Evolutionary conservation across 53 echinoderm and acorn worm species (phyloP).

Genomic region (Astropecten irregularis): DNA sequence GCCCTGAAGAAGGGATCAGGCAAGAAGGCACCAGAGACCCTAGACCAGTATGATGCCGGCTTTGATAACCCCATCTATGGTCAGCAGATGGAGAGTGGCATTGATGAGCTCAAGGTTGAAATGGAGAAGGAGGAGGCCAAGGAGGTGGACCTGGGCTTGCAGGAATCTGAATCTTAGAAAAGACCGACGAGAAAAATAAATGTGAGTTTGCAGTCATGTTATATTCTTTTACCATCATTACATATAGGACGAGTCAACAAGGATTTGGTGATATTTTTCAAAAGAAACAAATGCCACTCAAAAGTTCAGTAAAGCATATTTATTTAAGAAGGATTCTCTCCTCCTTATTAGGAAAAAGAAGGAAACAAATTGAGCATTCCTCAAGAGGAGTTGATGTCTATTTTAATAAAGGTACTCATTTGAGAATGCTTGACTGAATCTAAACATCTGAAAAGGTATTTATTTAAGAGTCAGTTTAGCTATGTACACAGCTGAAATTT

Average conservation of each 20-base stretch:
- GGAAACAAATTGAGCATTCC: no score
- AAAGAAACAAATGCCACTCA: no score
- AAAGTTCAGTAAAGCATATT: no score
- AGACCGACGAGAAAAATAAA: background rate
- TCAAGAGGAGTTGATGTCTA: no score
- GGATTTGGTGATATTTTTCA: no score
- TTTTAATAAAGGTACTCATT: no score
- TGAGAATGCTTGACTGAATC: no score
- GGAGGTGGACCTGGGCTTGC: background rate
- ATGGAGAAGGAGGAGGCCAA: slow-evolving; percentile 2
- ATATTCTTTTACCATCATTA: background rate
- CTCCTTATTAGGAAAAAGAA: no score
- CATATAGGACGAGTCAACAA: background rate
- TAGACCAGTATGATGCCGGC: background rate
- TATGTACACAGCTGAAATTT: no score
- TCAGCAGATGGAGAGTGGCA: background rate
- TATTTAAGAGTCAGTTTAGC: no score
- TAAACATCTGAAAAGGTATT: no score
- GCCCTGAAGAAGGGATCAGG: background rate
- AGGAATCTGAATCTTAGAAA: slow-evolving; percentile 24
- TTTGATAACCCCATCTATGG: slow-evolving; percentile 38
- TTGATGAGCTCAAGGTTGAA: background rate
- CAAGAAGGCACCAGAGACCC: slow-evolving; percentile 8
- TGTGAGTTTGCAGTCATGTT: background rate
- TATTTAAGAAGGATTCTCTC: no score